Percentiles rank a stretch among this genome's conserved stretches.
phyloP scores from a whole-genome alignment of 2,888 invertebrate genomes.

The Yponomeuta cagnagella region DNA sequence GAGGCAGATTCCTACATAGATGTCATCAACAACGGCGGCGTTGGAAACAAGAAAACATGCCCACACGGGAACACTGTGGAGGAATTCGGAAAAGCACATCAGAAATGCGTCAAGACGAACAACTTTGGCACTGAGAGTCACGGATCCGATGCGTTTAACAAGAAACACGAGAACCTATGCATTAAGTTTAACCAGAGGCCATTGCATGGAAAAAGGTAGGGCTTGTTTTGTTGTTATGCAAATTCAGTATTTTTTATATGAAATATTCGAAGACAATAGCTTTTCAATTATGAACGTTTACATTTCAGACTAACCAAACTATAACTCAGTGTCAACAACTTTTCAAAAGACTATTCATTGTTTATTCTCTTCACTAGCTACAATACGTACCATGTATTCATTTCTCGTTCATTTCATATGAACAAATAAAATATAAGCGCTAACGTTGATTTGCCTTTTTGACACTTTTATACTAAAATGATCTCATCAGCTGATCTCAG shows the following conservation, averaged over 20 bases:
- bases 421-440: too few relatives aligned
- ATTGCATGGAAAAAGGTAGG: slow-evolving; percentile 58
- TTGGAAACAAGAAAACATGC: slow-evolving; percentile 50
- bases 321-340: neutral
- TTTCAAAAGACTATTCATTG: neutral
- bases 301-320: neutral
- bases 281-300: neutral
- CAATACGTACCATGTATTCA: too few relatives aligned
- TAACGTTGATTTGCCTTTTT: too few relatives aligned
- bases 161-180: slow-evolving; percentile 70
- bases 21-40: slow-evolving; percentile 46
- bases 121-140: slow-evolving; percentile 44
- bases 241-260: slow-evolving; percentile 21
- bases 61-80: slow-evolving; percentile 67
- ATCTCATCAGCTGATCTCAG: too few relatives aligned
- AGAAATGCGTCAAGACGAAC: slow-evolving; percentile 57
- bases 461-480: too few relatives aligned
- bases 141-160: slow-evolving; percentile 42
- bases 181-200: slow-evolving; percentile 71
- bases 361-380: too few relatives aligned
- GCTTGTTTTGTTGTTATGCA: neutral
- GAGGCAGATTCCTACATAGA: slow-evolving; percentile 69
- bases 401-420: too few relatives aligned
- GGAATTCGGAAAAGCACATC: slow-evolving; percentile 70
- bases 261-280: slow-evolving; percentile 5